These are phyloP conservation scores for Polydrusus cervinus DNA, from an alignment of 2,888 invertebrate genomes.

Conservation along the genomic window DNA sequence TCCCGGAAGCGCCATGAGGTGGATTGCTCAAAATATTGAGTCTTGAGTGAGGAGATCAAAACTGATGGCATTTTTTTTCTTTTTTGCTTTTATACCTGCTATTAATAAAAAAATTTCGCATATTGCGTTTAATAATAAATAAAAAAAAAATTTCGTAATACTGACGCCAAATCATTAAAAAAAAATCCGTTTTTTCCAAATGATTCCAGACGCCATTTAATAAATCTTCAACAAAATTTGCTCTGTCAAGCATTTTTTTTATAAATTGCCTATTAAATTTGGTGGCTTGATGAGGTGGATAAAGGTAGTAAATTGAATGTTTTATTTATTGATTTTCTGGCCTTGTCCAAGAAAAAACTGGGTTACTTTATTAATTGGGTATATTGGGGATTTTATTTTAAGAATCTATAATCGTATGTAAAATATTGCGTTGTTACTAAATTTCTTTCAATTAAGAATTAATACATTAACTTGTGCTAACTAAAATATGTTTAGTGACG, in stretches of 20 bases:
- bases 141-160: slow-evolving; percentile 22
- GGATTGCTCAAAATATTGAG: slow-evolving; percentile 8
- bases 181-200: slow-evolving; percentile 26
- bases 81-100: slow-evolving; percentile 48
- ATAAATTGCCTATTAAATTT: slow-evolving; percentile 26
- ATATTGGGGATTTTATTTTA: slow-evolving; percentile 7
- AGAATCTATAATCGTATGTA: no score
- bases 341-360: slow-evolving; percentile 5
- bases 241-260: slow-evolving; percentile 37
- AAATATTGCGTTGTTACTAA: no score
- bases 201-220: slow-evolving; percentile 26
- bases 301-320: slow-evolving; percentile 2
- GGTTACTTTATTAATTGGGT: slow-evolving; percentile 5
- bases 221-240: slow-evolving; percentile 39
- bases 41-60: slow-evolving; percentile 20
- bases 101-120: slow-evolving; percentile 25
- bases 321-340: slow-evolving; percentile 22
- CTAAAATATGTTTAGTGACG: no score
- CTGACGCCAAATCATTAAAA: slow-evolving; percentile 36
- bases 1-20: slow-evolving; percentile 21
- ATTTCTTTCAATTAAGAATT: no score
- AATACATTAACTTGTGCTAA: no score
- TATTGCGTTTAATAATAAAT: slow-evolving; percentile 36
- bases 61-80: slow-evolving; percentile 34
- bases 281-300: neutral